Base-by-base conservation (phyloP, 2,888 invertebrate species). In the Hedya salicella region DNA sequence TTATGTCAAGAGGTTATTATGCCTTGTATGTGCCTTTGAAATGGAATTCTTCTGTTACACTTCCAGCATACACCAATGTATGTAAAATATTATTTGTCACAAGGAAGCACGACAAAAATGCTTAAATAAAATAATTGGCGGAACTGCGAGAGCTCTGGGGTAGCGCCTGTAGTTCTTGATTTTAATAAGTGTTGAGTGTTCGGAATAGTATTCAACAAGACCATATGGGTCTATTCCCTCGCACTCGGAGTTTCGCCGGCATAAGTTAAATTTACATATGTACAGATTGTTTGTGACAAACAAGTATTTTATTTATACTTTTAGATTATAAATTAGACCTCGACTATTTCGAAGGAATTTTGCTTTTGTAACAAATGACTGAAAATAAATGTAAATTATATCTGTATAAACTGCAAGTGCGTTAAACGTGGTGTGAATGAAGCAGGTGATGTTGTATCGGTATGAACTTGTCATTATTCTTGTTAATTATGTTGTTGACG, bases 11-110 rank as follows among this genome's bases (percentile, higher is more conserved):
- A 53, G 76, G 81, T 80, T 72, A 25, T 25, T 70, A 68, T 75
- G 74, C 86, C 86, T 79, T 81, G 73, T 77, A 77, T 81, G 89
- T 89, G 89, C 88, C 89, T 88, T 89, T 81, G 61, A 70, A 74
- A 73, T 71, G 68, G 72, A 73, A 73, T 74, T 65, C 70, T 75
- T 73, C 72, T 73, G 57, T 71, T 69, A 59, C 64, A 62, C 68
- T 73, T 72, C 70, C 71, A 69, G 48, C 66, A 66, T 66, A 66
- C 61, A 42, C 44, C 64, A 72, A 75, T 74, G 66, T 78, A 77
- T 76, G 73, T 80, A 78, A 81, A 79, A 80, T 81, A 78, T 78
- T 79, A 71, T 77, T 81, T 79, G 81, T 81, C 79, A 81, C 80
- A 79, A 71, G 70, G 49, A 42, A 60, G 17, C 48, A 50, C 21